Evolutionary conservation across 2,888 invertebrate genomes (phyloP).

Genomic region (Spisula subtruncata): DNA sequence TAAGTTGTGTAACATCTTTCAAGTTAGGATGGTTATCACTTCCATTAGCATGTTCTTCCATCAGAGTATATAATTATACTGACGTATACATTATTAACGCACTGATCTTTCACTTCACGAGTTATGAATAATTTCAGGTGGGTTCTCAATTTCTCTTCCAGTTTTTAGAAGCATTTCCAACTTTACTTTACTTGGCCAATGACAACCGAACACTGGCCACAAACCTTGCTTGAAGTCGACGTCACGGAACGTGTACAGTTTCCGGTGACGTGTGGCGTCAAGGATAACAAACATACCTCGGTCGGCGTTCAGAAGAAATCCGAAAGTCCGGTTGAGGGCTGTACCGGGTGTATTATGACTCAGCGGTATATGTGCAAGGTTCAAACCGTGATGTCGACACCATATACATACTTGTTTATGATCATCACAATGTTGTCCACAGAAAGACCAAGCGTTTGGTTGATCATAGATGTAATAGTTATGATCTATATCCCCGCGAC

Average conservation of each 20-base stretch:
- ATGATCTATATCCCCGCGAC: constrained; percentile 70
- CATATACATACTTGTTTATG: constrained; percentile 73
- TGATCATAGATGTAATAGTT: constrained; percentile 77
- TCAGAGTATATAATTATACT: no score
- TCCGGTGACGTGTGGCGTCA: constrained; percentile 65
- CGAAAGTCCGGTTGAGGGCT: constrained; percentile 60
- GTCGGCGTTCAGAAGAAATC: constrained; percentile 73
- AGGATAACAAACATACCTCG: constrained; percentile 61
- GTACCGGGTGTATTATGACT: constrained; percentile 66
- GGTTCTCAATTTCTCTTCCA: constrained; percentile 63
- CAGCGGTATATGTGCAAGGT: constrained; percentile 67
- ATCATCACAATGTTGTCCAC: constrained; percentile 75
- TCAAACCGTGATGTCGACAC: constrained; percentile 74
- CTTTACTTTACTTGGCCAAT: constrained; percentile 77
- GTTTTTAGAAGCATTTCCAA: constrained; percentile 71
- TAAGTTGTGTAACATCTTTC: no score
- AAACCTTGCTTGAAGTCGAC: constrained; percentile 67
- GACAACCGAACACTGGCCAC: constrained; percentile 77
- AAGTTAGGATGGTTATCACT: no score
- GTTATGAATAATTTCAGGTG: constrained; percentile 55
- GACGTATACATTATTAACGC: no score
- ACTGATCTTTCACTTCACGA: neutral
- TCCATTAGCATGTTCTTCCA: no score
- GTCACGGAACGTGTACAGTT: constrained; percentile 66
- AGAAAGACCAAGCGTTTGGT: constrained; percentile 74